These are phyloP conservation scores for Chaenogobius annularis DNA, from an alignment of 2,113 vertebrate species.

Conservation along the genomic window DNA sequence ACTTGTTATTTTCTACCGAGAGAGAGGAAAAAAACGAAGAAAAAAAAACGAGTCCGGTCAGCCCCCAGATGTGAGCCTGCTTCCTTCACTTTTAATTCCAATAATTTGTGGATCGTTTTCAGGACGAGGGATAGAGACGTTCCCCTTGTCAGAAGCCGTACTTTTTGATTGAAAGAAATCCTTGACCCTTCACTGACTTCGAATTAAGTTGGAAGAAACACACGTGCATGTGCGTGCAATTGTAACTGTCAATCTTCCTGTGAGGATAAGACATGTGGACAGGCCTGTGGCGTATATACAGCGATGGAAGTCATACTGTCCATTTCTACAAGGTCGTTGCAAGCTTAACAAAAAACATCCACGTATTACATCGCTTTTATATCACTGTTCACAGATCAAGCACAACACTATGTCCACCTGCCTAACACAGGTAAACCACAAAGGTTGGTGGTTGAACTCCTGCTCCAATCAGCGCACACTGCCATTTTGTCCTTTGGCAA, in stretches of 20 bases:
- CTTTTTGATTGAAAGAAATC: conserved; percentile 75
- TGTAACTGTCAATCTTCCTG: conserved; percentile 71
- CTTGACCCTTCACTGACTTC: conserved; percentile 69
- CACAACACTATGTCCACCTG: not conserved
- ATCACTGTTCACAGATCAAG: not conserved
- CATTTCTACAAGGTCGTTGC: conserved; percentile 20
- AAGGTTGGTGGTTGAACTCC: not conserved
- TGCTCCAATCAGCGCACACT: not conserved
- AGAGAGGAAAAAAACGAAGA: conserved; percentile 61
- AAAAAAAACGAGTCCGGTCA: conserved; percentile 78
- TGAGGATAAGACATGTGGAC: conserved; percentile 73
- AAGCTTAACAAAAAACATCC: conserved; percentile 23
- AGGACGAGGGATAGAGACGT: conserved; percentile 82
- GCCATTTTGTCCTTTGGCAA: not conserved
- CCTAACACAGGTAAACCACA: not conserved
- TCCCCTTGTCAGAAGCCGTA: conserved; percentile 80
- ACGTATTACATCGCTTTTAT: conserved; percentile 48
- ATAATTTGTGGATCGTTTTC: conserved; percentile 88
- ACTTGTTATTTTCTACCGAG: conserved; percentile 88
- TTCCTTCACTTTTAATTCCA: conserved; percentile 85
- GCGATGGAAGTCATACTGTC: conserved; percentile 3
- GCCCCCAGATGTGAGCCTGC: conserved; percentile 84
- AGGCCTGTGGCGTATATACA: conserved; percentile 29
- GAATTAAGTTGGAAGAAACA: conserved; percentile 69
- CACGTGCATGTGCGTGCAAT: conserved; percentile 77